Evolutionary conservation across 2,113 vertebrate species (phyloP).

Genomic region (Callaeas wilsoni): DNA sequence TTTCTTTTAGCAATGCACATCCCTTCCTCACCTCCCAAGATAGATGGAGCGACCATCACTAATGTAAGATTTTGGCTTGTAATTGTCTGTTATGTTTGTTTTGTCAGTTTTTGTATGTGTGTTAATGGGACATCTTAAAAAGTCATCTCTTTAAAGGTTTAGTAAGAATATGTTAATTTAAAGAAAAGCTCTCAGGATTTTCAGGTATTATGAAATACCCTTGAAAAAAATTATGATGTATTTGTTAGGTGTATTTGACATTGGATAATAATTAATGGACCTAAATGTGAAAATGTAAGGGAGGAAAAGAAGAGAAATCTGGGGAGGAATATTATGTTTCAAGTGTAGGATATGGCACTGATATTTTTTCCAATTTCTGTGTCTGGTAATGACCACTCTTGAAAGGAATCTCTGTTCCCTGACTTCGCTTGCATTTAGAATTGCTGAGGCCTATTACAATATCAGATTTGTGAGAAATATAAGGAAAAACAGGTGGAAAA

Average conservation of each 20-base stretch:
- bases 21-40: neutral
- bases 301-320: neutral
- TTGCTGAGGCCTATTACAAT: neutral
- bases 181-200: neutral
- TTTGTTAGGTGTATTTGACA: neutral
- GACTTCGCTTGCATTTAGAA: neutral
- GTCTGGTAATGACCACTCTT: neutral
- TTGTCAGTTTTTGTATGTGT: neutral
- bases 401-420: neutral
- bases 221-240: accelerated
- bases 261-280: neutral
- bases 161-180: neutral
- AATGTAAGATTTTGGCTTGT: neutral
- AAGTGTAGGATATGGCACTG: neutral
- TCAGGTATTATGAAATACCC: neutral
- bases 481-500: neutral
- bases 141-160: neutral
- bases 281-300: neutral
- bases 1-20: neutral
- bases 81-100: neutral
- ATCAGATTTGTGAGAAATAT: neutral
- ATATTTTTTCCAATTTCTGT: neutral
- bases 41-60: neutral
- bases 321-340: neutral
- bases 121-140: neutral